Evolutionary conservation across 1,140 invertebrate genomes (phyloP), one percentile per base, ranked within the genome.

Genomic region (Anthonomus grandis): DNA sequence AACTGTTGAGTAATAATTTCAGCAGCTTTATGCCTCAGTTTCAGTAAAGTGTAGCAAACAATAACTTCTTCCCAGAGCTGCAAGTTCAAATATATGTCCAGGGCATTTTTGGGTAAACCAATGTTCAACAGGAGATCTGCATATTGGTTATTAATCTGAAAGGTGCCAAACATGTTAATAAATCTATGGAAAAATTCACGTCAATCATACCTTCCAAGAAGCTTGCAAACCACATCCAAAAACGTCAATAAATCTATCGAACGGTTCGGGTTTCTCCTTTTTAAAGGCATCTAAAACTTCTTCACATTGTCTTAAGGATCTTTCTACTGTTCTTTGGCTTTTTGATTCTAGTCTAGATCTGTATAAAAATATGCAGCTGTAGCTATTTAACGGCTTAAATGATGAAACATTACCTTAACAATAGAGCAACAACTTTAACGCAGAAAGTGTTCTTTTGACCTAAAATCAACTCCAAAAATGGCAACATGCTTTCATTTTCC

Each of bases 31-130:
- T 95, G 90, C 23, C 83, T 80, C 59, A 93, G 76, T 62, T 92
- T 83, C 37, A 97, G 73, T 57, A 83, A 76, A 36, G 89, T 89
- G 66, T 97, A 97, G 76, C 95, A 98, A 1, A 82, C 78, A 57
- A 98, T 91, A 13, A 95, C 90, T 70, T 96, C 85, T 64, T 97
- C 91, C 95, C 94, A 98, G n/a, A 90, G 73, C 57, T 91, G 78
- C 8, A 96, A 76, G 41, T 83, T 76, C 17, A 89, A 76, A 73
- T 86, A 97, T 24, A 94, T 76, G 62, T 96, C 91, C 12, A 98
- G 76, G 22, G 94, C 94, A 21, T 83, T 84, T 69, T 94, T 94
- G 0, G 88, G 79, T 51, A 90, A 79, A 21, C 93, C 93, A 23
- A 97, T 67, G 63, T 84, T 86, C 0, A 92, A 64, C 64, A 94